Evolutionary conservation across 2,113 vertebrate genomes (phyloP).

Genomic region (Nyctibius bracteatus): DNA sequence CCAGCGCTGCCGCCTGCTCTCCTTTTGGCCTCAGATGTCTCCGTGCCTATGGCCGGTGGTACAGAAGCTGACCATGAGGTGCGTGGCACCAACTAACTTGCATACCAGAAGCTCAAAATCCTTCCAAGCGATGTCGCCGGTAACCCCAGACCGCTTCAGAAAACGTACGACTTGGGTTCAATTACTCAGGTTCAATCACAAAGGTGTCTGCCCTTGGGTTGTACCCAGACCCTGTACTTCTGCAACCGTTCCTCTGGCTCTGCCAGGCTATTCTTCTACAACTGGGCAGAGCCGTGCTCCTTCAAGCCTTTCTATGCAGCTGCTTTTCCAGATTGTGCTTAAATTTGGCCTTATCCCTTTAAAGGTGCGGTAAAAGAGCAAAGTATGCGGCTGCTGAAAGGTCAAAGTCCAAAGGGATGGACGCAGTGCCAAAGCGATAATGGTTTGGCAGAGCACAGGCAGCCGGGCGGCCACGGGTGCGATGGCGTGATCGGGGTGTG

Average conservation of each 20-base stretch:
- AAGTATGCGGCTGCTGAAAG: background rate
- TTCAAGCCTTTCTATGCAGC: background rate
- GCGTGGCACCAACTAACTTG: background rate
- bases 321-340: background rate
- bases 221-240: background rate
- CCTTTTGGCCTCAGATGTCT: background rate
- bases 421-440: background rate
- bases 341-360: background rate
- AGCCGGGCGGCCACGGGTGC: background rate
- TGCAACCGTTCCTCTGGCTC: background rate
- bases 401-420: constrained; percentile 44
- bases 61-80: background rate
- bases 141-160: background rate
- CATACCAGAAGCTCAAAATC: background rate
- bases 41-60: background rate
- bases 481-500: background rate
- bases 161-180: fast-evolving
- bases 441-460: background rate
- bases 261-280: background rate
- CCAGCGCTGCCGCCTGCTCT: background rate
- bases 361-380: background rate
- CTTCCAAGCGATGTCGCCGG: fast-evolving
- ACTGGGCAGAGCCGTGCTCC: fast-evolving
- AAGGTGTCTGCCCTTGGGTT: background rate
- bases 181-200: too few relatives aligned